Base-by-base conservation (phyloP, 2,797 vertebrate genomes). In the Tinamus major region DNA sequence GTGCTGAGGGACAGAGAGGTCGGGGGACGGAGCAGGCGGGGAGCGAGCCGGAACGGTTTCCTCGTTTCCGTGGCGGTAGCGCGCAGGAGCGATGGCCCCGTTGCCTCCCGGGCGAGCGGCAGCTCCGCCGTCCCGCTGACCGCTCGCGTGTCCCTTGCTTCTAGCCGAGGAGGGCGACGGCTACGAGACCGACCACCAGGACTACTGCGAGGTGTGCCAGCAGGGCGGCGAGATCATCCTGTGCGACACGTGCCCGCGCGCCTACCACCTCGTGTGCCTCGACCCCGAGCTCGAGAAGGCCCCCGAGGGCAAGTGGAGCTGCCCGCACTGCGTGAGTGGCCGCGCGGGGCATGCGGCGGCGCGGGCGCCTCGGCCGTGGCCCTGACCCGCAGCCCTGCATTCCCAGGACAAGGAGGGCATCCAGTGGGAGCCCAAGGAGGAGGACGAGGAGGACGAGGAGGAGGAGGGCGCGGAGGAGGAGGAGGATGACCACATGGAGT, bases 401-500 rank as follows among this genome's bases (percentile, higher is more conserved):
- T 64, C 6, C 9, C 96, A 99, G 99, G 99, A 99, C 98, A 99
- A 99, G 94, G 99, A 99, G 95, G 99, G 99, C 19, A 99, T 99
- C 96, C 99, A 99, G 97, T 99, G 99, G 99, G 99, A 99, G 97
- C 99, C 99, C 0, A 99, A 99, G 97, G 99, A 99, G 1, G 99
- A 99, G 97, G 99, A 99, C 1, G 99, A 99, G 1, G 99, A 99
- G 0, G 99, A 99, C 0, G 99, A 99, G 21, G 99, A 99, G 46
- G 99, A 99, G n/a, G 98, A 98, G 23, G 97, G 97, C 0, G 98
- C 93, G 0, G 98, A 98, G 31, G 99, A 99, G 95, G 99, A 99
- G 89, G 99, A 99, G 90, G 99, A 99, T 2, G 99, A 99, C 97
- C 99, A 99, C 97, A 99, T 99, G 99, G 99, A 99, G 96, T 99